phyloP scores from a whole-genome alignment of 1,140 invertebrate species.

The Phymastichus coffea region DNA sequence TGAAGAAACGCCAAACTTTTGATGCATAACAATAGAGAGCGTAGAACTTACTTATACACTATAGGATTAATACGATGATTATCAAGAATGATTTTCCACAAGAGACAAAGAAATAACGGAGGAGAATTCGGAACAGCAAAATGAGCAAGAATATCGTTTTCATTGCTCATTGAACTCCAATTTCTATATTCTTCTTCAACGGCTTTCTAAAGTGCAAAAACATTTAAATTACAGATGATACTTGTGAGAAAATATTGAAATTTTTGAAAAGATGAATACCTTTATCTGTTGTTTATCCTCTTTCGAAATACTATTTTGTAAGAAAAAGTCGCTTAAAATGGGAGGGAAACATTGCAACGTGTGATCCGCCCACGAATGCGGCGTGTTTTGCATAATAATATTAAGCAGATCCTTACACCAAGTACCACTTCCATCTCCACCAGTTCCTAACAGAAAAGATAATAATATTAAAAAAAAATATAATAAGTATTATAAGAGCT shows the following conservation, averaged over 20 bases:
- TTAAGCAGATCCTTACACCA: conserved; percentile 91
- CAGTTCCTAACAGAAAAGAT: conserved; percentile 49
- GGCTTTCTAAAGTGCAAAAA: conserved; percentile 63
- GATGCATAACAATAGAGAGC: neutral
- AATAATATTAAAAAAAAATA: neutral
- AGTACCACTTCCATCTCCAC: conserved; percentile 66
- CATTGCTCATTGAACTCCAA: conserved; percentile 95
- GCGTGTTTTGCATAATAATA: conserved; percentile 91
- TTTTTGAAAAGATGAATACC: conserved; percentile 35
- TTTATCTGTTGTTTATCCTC: conserved; percentile 90
- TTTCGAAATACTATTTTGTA: conserved; percentile 77
- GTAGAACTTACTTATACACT: conserved; percentile 82
- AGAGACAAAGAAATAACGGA: conserved; percentile 84
- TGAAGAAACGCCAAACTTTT: neutral
- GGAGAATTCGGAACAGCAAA: conserved; percentile 88
- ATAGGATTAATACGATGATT: conserved; percentile 90
- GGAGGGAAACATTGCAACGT: conserved; percentile 90
- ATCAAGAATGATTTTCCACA: conserved; percentile 95
- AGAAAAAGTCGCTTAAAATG: conserved; percentile 84
- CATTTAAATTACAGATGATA: conserved; percentile 6
- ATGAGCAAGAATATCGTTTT: conserved; percentile 93
- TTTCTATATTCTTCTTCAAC: conserved; percentile 94
- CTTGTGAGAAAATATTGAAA: neutral
- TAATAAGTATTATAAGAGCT: conserved; percentile 10
- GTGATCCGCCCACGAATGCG: conserved; percentile 91